Percentiles rank a stretch among this genome's conserved stretches.
phyloP scores from a whole-genome alignment of 2,888 invertebrate genomes.

The Cybosia mesomella region DNA sequence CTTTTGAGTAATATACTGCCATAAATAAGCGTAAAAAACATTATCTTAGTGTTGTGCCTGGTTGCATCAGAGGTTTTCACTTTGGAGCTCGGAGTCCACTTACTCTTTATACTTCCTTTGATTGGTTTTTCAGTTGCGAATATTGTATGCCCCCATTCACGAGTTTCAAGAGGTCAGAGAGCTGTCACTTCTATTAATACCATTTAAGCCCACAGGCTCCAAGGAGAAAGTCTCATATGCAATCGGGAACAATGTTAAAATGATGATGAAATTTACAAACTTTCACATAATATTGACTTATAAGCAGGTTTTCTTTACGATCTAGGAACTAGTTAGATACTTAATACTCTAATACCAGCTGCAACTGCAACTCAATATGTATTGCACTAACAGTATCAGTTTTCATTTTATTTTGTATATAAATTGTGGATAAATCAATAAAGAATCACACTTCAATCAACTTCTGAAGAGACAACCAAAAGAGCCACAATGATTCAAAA shows the following conservation, averaged over 20 bases:
- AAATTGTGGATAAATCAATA: constrained; percentile 65
- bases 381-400: constrained; percentile 77
- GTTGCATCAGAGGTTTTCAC: no score
- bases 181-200: no score
- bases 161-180: no score
- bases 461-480: constrained; percentile 37
- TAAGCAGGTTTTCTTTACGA: constrained; percentile 14
- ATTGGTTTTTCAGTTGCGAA: no score
- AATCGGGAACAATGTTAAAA: background rate
- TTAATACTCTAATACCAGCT: constrained; percentile 68
- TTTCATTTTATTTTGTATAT: constrained; percentile 79
- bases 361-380: constrained; percentile 69
- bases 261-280: background rate
- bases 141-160: no score
- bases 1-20: no score
- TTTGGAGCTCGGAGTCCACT: no score
- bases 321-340: constrained; percentile 33
- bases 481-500: constrained; percentile 63
- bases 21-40: no score
- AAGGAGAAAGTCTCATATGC: no score
- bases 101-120: no score
- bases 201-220: no score
- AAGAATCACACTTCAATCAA: constrained; percentile 64
- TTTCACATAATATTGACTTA: background rate
- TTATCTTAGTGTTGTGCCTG: no score